Percentiles rank a stretch among this genome's conserved stretches.
Evolutionary conservation across 2,113 vertebrate genomes (phyloP).

Genomic region (Muscicapa adusta): DNA sequence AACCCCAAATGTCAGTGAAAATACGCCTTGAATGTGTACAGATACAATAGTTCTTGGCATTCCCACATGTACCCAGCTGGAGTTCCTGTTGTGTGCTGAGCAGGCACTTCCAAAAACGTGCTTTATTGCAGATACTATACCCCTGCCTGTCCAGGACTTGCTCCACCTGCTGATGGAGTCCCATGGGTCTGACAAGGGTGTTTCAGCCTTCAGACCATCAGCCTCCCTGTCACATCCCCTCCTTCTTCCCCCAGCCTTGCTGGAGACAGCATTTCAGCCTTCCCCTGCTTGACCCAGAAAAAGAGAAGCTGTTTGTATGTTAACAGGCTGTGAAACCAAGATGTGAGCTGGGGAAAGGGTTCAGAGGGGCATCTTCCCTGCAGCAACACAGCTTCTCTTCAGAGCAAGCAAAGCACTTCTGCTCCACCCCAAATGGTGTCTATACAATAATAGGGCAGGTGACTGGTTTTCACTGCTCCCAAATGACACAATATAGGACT

Average conservation of each 20-base stretch:
- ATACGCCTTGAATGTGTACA: not conserved
- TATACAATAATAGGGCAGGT: not conserved
- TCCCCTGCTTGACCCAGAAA: not conserved
- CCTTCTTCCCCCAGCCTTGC: not conserved
- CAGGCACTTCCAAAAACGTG: not conserved
- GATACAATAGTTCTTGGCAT: not conserved
- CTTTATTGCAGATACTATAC: not conserved
- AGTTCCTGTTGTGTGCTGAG: not conserved
- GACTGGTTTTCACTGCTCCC: not conserved
- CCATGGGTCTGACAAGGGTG: not conserved
- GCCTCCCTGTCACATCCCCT: not conserved
- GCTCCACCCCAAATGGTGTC: not conserved
- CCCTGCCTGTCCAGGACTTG: not conserved
- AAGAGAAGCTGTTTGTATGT: not conserved
- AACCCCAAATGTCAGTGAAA: not conserved
- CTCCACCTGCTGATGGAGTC: not conserved
- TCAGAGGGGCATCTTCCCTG: not conserved
- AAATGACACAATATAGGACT: not conserved
- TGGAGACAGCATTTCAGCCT: not conserved
- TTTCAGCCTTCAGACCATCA: not conserved
- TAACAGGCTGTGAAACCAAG: not conserved
- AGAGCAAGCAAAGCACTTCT: not conserved
- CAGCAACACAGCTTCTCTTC: not conserved
- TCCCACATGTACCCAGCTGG: not conserved
- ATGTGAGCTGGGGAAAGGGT: not conserved